phyloP scores from a whole-genome alignment of 2,888 invertebrate species.

The Drosophila dives region DNA sequence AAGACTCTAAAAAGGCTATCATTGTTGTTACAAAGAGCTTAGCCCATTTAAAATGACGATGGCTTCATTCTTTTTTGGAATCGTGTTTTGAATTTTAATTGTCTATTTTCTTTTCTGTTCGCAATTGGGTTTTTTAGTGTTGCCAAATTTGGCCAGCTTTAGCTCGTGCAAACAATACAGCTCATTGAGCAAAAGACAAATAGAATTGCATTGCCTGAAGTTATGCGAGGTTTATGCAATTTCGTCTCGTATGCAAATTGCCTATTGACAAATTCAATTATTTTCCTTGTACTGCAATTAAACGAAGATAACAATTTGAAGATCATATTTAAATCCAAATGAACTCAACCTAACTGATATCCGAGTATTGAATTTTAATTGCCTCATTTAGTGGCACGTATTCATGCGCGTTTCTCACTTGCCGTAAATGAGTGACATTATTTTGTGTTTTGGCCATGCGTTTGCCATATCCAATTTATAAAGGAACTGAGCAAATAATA shows the following conservation, averaged over 20 bases:
- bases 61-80: conserved; percentile 42
- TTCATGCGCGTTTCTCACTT: conserved; percentile 35
- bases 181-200: conserved; percentile 29
- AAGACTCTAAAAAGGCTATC: conserved; percentile 22
- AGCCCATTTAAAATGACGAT: conserved; percentile 37
- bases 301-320: neutral
- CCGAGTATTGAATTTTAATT: conserved; percentile 42
- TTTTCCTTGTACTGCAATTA: conserved; percentile 7
- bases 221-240: conserved; percentile 27
- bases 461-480: conserved; percentile 26
- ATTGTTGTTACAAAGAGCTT: conserved; percentile 32
- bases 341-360: conserved; percentile 5
- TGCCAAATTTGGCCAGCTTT: conserved; percentile 27
- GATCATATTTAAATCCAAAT: conserved; percentile 15
- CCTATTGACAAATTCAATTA: conserved; percentile 28
- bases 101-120: conserved; percentile 10
- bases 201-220: conserved; percentile 25
- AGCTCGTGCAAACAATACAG: conserved; percentile 14
- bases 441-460: conserved; percentile 11
- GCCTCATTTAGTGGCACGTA: conserved; percentile 47
- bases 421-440: conserved; percentile 36
- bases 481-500: conserved; percentile 9
- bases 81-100: conserved; percentile 44
- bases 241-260: conserved; percentile 20
- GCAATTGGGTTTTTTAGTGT: conserved; percentile 17